Evolutionary conservation across 1,140 invertebrate genomes (phyloP).

Genomic region (Delia radicum): DNA sequence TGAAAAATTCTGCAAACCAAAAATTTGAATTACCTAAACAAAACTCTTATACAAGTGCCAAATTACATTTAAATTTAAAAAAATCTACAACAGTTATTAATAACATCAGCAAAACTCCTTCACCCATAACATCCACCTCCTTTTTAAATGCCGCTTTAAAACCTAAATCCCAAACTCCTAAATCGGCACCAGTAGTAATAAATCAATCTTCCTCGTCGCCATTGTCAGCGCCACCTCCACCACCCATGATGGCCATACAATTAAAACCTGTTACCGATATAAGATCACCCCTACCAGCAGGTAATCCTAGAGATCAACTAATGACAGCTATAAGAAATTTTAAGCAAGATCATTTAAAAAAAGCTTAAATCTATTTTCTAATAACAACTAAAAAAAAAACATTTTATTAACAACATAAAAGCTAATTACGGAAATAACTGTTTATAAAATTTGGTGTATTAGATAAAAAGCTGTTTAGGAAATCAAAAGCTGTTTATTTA

Average conservation of each 20-base stretch:
- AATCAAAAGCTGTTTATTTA: too few species aligned
- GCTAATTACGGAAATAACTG: too few species aligned
- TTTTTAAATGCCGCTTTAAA: background rate
- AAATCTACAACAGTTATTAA: background rate
- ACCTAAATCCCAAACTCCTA: constrained; percentile 27
- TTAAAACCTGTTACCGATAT: constrained; percentile 35
- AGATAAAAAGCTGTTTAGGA: too few species aligned
- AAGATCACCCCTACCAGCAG: constrained; percentile 38
- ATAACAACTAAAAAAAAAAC: too few species aligned
- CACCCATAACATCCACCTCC: background rate
- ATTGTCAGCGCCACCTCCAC: constrained; percentile 55
- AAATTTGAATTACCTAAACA: constrained; percentile 25
- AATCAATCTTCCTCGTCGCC: background rate
- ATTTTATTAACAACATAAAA: too few species aligned
- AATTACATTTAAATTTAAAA: constrained; percentile 39
- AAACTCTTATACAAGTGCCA: constrained; percentile 37
- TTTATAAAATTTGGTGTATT: too few species aligned
- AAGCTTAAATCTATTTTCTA: background rate
- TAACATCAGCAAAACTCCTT: background rate
- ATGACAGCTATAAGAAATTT: constrained; percentile 74
- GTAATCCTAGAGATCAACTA: constrained; percentile 66
- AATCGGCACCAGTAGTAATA: background rate
- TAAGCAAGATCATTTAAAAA: constrained; percentile 46
- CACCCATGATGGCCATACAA: constrained; percentile 56
- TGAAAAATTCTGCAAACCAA: constrained; percentile 22